phyloP scores from a whole-genome alignment of 1,140 invertebrate genomes.

The Eupristina koningsbergeri region DNA sequence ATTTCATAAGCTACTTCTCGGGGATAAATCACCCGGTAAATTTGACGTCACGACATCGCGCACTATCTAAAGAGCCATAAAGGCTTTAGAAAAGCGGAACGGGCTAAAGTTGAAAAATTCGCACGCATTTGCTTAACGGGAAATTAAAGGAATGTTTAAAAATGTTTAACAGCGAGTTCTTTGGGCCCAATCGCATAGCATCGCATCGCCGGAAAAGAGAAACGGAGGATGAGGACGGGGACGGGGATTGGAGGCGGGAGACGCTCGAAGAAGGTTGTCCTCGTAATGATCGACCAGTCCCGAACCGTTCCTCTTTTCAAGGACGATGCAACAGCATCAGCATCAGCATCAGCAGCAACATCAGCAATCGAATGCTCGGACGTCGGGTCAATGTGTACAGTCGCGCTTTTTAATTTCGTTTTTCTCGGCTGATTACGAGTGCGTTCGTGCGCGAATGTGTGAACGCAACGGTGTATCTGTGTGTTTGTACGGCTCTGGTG shows the following conservation, averaged over 20 bases:
- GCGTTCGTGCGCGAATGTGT: background rate
- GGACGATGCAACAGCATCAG: conserved; percentile 35
- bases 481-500: too few relatives aligned
- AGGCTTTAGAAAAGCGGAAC: too few relatives aligned
- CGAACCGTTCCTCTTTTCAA: conserved; percentile 39
- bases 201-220: conserved; percentile 17
- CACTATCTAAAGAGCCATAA: too few relatives aligned
- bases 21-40: too few relatives aligned
- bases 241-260: too few relatives aligned
- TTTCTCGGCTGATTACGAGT: background rate
- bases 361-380: too few relatives aligned
- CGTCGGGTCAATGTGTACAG: conserved; percentile 7
- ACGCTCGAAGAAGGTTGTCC: conserved; percentile 36
- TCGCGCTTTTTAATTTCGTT: conserved; percentile 31
- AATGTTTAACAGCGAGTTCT: conserved; percentile 4
- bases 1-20: too few relatives aligned
- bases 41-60: too few relatives aligned
- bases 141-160: conserved; percentile 24
- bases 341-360: too few relatives aligned
- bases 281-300: conserved; percentile 35
- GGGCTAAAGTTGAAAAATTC: background rate
- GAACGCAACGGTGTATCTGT: too few relatives aligned
- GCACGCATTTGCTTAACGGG: conserved; percentile 10
- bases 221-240: conserved; percentile 31
- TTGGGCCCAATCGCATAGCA: background rate